These are phyloP conservation scores for Byasa hedistus DNA, from an alignment of 2,888 invertebrate genomes.

Conservation along the genomic window DNA sequence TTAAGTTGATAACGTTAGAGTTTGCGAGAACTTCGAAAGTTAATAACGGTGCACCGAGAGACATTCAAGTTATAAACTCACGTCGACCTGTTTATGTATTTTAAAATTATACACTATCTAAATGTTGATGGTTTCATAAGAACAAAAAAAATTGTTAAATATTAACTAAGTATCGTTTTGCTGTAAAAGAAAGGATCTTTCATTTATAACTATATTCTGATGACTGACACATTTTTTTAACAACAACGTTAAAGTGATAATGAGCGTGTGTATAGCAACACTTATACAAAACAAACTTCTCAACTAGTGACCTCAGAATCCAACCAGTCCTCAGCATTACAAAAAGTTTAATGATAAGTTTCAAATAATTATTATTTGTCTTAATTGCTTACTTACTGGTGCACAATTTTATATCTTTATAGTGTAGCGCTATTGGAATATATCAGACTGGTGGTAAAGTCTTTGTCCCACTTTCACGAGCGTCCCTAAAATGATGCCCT, in stretches of 20 bases:
- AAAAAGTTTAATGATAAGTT: not conserved
- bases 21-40: slow-evolving; percentile 24
- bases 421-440: slow-evolving; percentile 2
- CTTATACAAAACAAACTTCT: no score
- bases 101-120: slow-evolving; percentile 8
- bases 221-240: no score
- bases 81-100: slow-evolving; percentile 9
- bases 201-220: no score
- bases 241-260: no score
- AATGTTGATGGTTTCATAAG: slow-evolving; percentile 2
- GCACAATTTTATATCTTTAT: slow-evolving; percentile 8
- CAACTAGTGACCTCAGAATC: no score
- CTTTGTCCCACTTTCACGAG: slow-evolving; percentile 17
- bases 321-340: not conserved
- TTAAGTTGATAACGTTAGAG: slow-evolving; percentile 24
- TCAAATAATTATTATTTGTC: not conserved
- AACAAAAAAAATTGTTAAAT: no score
- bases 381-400: slow-evolving; percentile 3
- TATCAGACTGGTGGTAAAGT: not conserved
- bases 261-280: no score
- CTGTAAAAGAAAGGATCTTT: no score
- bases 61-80: slow-evolving; percentile 2
- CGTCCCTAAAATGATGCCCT: slow-evolving; percentile 19
- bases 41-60: slow-evolving; percentile 20
- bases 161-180: no score